Evolutionary conservation across 2,888 invertebrate species (phyloP), one percentile per base, ranked within the genome.

Genomic region (Lasioglossum leucozonium): DNA sequence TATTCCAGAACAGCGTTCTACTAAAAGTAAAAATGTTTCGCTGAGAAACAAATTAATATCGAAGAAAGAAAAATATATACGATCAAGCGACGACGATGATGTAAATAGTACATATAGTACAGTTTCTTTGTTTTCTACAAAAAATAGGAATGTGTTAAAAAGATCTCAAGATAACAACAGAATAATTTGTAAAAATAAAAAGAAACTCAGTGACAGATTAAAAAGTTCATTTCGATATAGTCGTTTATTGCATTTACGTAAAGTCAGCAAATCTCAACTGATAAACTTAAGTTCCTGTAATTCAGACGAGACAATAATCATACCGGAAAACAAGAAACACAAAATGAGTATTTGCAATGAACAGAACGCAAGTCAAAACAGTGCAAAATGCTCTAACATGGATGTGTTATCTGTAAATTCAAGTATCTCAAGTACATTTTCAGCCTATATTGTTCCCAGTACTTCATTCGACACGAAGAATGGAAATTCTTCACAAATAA

Each of bases 171-270:
- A 44, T 44, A 22, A n/a, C 18, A 22, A 18, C 2, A 47, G 5
- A 42, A 4, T 42, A 8, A 77, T 1, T 30, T 0, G 5, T 13
- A 5, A 30, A n/a, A 13, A 30, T 77, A 18, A 11, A 16, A 2
- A n/a, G 13, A 18, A 16, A 34, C 0, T 55, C 18, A 5, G 0
- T 10, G 3, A 0, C 5, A 5, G 11, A 4, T 58, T 40, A 16
- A 51, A 1, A 78, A 51, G 16, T 78, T 22, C 18, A 4, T 3
- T 11, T 44, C 26, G 4, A 40, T 22, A 16, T n/a, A 16, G 16
- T 11, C 4, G 0, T 1, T 58, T 26, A 11, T 58, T 4, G 4
- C 3, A 0, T 11, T 37, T 0, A 1, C 8, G 13, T 8, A 0
- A 22, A 34, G 0, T 26, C 26, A 11, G 16, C 16, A 5, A 42